Evolutionary conservation across 2,888 invertebrate genomes (phyloP).

Genomic region (Anarsia innoxiella): DNA sequence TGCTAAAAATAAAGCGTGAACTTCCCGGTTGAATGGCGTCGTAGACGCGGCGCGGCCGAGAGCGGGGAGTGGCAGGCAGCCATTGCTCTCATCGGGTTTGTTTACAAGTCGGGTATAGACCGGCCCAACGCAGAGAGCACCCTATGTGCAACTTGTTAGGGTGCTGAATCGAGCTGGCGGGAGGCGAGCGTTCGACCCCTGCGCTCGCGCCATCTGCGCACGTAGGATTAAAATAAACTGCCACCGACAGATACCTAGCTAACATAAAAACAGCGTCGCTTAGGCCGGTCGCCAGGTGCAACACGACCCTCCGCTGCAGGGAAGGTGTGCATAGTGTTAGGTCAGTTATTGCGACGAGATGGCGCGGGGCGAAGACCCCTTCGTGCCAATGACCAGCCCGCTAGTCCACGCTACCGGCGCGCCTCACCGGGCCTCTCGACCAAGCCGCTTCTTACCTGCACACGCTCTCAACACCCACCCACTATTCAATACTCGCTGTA

Average conservation of each 20-base stretch:
- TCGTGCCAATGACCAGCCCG: constrained; percentile 49
- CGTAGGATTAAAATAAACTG: constrained; percentile 67
- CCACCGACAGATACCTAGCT: constrained; percentile 51
- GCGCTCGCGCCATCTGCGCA: constrained; percentile 67
- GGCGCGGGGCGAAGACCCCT: constrained; percentile 37
- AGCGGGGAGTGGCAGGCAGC: constrained; percentile 67
- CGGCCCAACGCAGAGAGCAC: constrained; percentile 42
- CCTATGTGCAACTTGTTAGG: constrained; percentile 41
- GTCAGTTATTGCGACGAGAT: constrained; percentile 53
- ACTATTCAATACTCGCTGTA: too few species aligned
- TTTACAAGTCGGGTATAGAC: constrained; percentile 57
- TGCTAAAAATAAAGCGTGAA: constrained; percentile 71
- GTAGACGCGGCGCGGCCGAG: constrained; percentile 40
- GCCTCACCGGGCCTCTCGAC: constrained; percentile 41
- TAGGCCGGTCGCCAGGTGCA: constrained; percentile 52
- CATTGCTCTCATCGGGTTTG: constrained; percentile 73
- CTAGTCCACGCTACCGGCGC: neutral
- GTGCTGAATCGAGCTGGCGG: constrained; percentile 40
- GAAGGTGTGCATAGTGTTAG: constrained; percentile 56
- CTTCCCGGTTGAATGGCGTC: constrained; percentile 75
- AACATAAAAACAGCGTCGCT: constrained; percentile 48
- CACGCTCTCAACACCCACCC: constrained; percentile 2
- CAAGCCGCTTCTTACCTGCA: constrained; percentile 18
- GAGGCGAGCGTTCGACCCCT: constrained; percentile 35
- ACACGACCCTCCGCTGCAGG: constrained; percentile 36